Base-by-base conservation (phyloP, 92 coral and sea anemone genomes). In the Phenganax subtilis region DNA sequence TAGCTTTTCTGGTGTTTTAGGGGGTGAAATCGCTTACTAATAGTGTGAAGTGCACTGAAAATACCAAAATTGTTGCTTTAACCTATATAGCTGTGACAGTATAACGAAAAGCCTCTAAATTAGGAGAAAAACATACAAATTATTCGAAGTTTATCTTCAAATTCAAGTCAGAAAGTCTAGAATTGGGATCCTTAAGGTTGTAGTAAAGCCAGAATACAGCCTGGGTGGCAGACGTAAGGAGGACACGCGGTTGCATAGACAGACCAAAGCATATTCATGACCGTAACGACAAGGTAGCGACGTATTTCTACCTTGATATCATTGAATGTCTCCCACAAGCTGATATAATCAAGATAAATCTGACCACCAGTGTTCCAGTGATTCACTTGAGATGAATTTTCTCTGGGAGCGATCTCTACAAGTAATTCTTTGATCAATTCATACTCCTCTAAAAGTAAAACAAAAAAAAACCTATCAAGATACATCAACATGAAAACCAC, bases 311-410 rank as follows among this genome's bases (percentile, higher is more conserved):
- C 83, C 83, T 79, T 79, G 75, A 79, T 79, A 30, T 79, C 83
- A 69, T 79, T 79, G 55, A 79, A 79, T 56, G 63, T 62, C 69
- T 79, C 83, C 54, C 75, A 84, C 17, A 73, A 54, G 16, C 67
- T 65, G 59, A 60, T 61, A 75, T 73, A 86, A 67, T 65, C 84
- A 57, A 78, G 72, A 75, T 86, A 37, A 15, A 92, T 92, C 93
- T 94, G 96, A 61, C 98, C 98, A 57, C 98, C 98, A 60, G 89
- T 90, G 6, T 90, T 86, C 98, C 98, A 94, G 84, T 86, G 82
- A 84, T 87, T 90, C 65, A 94, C 91, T 31, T 89, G 86, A 6
- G 97, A 87, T 57, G 88, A 85, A 55, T 93, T 89, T 60, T 92
- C 96, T 28, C 85, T 71, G 8, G 97, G 93, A 82, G 89, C 96